These are phyloP conservation scores for Lepus timidus DNA, from an alignment of 2,113 vertebrate species.

Conservation along the genomic window DNA sequence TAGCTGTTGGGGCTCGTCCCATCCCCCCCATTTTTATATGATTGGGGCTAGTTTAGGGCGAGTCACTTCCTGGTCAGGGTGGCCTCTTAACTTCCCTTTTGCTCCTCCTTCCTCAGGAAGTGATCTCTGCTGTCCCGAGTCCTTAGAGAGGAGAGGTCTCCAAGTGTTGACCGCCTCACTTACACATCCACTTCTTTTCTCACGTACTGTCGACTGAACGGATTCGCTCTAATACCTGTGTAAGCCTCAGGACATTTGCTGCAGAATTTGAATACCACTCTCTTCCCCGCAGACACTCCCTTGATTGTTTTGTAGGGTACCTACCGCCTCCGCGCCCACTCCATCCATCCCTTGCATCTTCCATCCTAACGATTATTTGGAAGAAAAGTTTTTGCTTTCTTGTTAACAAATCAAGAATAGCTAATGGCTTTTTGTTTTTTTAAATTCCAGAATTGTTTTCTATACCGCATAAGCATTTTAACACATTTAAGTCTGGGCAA, in stretches of 20 bases:
- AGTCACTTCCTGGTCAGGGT: slow-evolving; percentile 80
- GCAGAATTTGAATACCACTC: background rate
- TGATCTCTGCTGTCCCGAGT: slow-evolving; percentile 74
- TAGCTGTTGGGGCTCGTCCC: background rate
- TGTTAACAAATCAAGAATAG: slow-evolving; percentile 7
- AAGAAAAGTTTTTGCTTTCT: slow-evolving; percentile 9
- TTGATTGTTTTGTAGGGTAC: background rate
- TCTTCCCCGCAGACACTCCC: background rate
- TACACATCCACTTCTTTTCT: background rate
- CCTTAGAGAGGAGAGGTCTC: slow-evolving; percentile 24
- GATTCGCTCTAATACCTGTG: background rate
- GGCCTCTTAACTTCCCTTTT: slow-evolving; percentile 76
- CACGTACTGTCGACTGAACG: background rate
- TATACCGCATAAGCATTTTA: slow-evolving; percentile 1
- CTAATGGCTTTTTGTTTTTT: background rate
- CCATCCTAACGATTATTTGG: background rate
- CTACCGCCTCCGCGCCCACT: background rate
- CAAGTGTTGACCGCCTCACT: background rate
- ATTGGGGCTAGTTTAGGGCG: slow-evolving; percentile 56
- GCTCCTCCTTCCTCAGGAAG: slow-evolving; percentile 82
- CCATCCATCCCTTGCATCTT: background rate
- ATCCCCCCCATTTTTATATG: slow-evolving; percentile 21
- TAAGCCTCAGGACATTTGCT: background rate
- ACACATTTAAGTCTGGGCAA: background rate
- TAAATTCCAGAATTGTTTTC: background rate